A percentile compares a stretch with the other conserved stretches of the same genome.
phyloP scores from a whole-genome alignment of 1,140 invertebrate genomes.

The Ceratoteleas bidentatus region DNA sequence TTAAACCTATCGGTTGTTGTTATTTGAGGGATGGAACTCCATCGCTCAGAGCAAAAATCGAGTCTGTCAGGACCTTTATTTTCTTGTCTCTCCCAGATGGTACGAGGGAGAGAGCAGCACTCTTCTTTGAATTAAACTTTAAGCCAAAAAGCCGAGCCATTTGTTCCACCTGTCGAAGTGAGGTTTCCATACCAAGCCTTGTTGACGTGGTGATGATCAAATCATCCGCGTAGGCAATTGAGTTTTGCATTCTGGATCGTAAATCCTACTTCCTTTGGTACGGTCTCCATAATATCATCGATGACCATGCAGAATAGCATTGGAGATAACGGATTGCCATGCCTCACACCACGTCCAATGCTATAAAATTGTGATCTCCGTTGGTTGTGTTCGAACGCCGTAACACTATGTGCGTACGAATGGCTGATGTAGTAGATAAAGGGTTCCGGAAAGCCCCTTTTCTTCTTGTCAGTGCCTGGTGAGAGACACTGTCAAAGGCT shows the following conservation, averaged over 20 bases:
- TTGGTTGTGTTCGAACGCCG: not conserved
- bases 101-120: not conserved
- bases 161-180: too few relatives aligned
- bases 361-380: too few relatives aligned
- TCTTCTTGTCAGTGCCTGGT: not conserved
- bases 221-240: not conserved
- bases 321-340: not conserved
- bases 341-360: not conserved
- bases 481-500: not conserved
- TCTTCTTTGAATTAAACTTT: not conserved
- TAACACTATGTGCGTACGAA: not conserved
- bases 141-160: too few relatives aligned
- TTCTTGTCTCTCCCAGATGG: constrained; percentile 1
- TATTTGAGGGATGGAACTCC: not conserved
- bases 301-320: not conserved
- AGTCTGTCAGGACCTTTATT: not conserved
- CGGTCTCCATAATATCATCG: not conserved
- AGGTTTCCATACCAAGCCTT: not conserved
- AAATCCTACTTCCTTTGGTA: not conserved
- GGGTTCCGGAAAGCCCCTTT: not conserved
- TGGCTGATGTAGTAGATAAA: not conserved
- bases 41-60: not conserved
- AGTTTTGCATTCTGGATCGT: not conserved
- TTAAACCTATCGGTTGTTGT: not conserved
- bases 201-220: not conserved